Base-by-base conservation (phyloP, 2,797 vertebrate species). In the Mormyrus proboscirostris region DNA sequence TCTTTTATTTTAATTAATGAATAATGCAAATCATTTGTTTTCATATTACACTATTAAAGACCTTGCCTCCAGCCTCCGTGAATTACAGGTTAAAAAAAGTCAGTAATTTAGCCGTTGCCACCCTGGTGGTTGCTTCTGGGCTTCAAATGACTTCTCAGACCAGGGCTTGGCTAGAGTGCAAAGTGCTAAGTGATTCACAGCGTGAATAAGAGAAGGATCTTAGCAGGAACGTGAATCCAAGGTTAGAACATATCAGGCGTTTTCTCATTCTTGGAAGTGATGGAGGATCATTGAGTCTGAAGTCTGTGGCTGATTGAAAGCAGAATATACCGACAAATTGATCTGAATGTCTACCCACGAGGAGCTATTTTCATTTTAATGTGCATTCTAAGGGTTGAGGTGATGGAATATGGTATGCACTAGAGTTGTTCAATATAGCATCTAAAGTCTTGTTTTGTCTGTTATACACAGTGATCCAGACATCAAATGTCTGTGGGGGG, bases 1-100 rank as follows among this genome's bases (percentile, higher is more conserved):
- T 50, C 50, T 41, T 87, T 87, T 57, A 87, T 33, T 87, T 86
- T 53, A 33, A 53, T 51, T 86, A 86, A 86, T 33, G 84, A 38
- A 86, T 86, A 53, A 51, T 53, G 25, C 29, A 55, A 29, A 53
- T 53, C 49, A 86, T 86, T 55, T 86, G 84, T 55, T 16, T 82
- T 22, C 76, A 82, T 47, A 82, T 47, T 82, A 9, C 76, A 47
- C 44, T 16, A 47, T 47, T 82, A 47, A 82, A 82, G 41, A 82
- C 76, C 76, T 82, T 47, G 38, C 76, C 76, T 82, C 76, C 76
- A 82, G 76, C 76, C 38, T 47, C 76, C 7, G 41, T 8, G 3
- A 82, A 47, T 82, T 82, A 82, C 38, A 47, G 41, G 76, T 82
- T 22, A 47, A 82, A 82, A 82, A 82, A 47, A 47, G 76, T 47